Evolutionary conservation across 2,113 vertebrate species (phyloP), one percentile per base, ranked within the genome.

Genomic region (Notarius lentiginosus): DNA sequence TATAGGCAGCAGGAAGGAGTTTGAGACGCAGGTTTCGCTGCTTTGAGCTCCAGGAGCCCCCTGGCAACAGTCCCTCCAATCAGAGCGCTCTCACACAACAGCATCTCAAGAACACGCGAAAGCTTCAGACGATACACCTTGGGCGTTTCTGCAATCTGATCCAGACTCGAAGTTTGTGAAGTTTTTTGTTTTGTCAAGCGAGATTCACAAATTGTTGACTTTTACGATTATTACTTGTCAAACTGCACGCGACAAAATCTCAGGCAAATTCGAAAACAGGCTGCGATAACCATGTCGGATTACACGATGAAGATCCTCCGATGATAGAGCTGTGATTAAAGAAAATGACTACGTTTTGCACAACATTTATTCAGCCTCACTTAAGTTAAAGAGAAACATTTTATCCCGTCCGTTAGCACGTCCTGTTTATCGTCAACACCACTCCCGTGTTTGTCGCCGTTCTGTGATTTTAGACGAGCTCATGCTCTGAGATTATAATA

Each of bases 61-160:
- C 93, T 94, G 95, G 94, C 93, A 95, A 95, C 94, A 94, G 92
- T 91, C 91, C 93, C 92, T 91, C 94, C 94, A 94, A 95, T 94
- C 90, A 91, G 91, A 53, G 61, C n/a, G 51, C 53, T 34, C 30
- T 8, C 63, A 7, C 7, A 12, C 7, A 2, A 22, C 20, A 5
- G 41, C 41, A 4, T 41, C 49, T 51, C 51, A 51, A 53, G 7
- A 22, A 51, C 47, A 76, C 22, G 11, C n/a, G 47, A n/a, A 76
- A 9, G 22, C 7, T 76, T 53, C 22, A 53, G 73, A 51, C 7
- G 22, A 76, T 20, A 30, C 76, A 56, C 27, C 53, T 79, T 4
- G 34, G 77, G n/a, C 77, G 27, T 56, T 11, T 41, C 20, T 51
- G 47, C 5, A 5, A 76, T 76, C 73, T 22, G 70, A 51, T 49